Evolutionary conservation across 92 coral and sea anemone genomes (phyloP).

Genomic region (Porites divaricata): DNA sequence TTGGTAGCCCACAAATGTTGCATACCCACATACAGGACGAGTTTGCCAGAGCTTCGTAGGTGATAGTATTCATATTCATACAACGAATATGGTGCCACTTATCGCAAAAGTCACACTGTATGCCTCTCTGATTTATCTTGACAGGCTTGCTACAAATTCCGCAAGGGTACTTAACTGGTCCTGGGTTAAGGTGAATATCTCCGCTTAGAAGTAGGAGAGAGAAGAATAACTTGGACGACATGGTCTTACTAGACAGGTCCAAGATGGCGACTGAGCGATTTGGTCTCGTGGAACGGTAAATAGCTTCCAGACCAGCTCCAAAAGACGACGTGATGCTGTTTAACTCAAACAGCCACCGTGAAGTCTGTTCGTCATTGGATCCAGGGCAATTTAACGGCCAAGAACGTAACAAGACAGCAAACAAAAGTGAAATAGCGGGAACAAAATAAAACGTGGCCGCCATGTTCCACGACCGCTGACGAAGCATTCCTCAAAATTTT

Average conservation of each 20-base stretch:
- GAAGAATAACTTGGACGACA: not conserved
- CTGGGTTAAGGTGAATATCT: not conserved
- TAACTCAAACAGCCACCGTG: not conserved
- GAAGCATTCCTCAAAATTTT: no score
- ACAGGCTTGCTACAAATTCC: not conserved
- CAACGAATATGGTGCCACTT: slow-evolving; percentile 4
- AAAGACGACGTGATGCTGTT: slow-evolving; percentile 1
- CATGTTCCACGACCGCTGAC: no score
- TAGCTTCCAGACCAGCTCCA: not conserved
- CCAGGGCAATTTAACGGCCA: not conserved
- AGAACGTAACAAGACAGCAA: not conserved
- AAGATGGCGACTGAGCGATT: slow-evolving; percentile 1
- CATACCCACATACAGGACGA: slow-evolving; percentile 13
- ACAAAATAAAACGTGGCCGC: no score
- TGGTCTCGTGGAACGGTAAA: no score
- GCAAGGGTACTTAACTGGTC: not conserved
- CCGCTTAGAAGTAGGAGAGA: slow-evolving; percentile 6
- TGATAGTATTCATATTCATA: not conserved
- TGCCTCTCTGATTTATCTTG: slow-evolving; percentile 4
- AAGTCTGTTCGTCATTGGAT: not conserved
- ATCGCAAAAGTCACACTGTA: not conserved
- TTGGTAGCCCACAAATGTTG: slow-evolving; percentile 11
- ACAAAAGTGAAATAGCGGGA: not conserved
- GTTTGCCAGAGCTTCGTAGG: slow-evolving; percentile 15
- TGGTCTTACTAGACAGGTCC: not conserved